Evolutionary conservation across 2,113 vertebrate species (phyloP), one percentile per base, ranked within the genome.

Genomic region (Argyrosomus japonicus): DNA sequence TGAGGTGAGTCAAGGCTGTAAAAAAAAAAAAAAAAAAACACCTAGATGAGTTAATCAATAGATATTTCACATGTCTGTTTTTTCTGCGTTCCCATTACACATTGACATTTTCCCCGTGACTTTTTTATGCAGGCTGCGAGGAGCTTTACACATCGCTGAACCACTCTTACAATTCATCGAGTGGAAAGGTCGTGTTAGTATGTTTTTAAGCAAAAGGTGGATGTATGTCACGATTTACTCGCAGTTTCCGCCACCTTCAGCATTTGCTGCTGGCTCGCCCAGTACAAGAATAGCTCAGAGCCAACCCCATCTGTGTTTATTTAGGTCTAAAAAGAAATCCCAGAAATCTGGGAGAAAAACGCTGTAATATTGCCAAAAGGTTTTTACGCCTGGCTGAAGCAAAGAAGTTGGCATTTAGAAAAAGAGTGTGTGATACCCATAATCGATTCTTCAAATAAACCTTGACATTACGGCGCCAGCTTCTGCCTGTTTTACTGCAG

Each of bases 51-150:
- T 79, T 70, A 54, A 91, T 90, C 85, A 75, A 71, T 84, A 47
- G 27, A 47, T 57, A 61, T 15, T 73, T 69, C 40, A 18, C 62
- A 21, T 6, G 53, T 68, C 79, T 61, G 64, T 85, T 81, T 68
- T 40, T 29, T 82, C 45, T 63, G n/a, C 15, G 11, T 32, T 75
- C 53, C 27, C 75, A 32, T 82, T 83, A 1, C 36, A 47, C 62
- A 67, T 64, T 79, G 85, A 89, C 88, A 75, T 85, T 92, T 83
- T 62, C 51, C 36, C 36, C 23, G n/a, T n/a, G 47, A 21, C 63
- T 54, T 56, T 47, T 64, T 43, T 50, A 58, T 60, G 14, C 50
- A 29, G 32, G 58, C n/a, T 2, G 43, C 29, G 17, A 45, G 1
- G 3, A 68, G 36, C 27, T 64, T 57, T 72, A 36, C 74, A 43